phyloP scores from a whole-genome alignment of 2,888 invertebrate genomes.

The Norana najaformis region DNA sequence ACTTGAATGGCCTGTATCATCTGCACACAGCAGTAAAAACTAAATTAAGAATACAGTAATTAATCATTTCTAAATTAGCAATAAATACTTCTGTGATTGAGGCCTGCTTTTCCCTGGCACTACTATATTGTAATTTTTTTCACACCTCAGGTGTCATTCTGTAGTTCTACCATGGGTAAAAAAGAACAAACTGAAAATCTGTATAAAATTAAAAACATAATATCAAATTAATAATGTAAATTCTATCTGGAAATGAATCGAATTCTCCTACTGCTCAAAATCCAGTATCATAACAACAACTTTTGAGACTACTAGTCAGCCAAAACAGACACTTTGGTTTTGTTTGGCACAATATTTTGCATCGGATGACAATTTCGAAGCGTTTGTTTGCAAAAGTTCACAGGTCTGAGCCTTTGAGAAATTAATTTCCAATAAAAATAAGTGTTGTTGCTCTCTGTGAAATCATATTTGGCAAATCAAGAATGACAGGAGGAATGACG shows the following conservation, averaged over 20 bases:
- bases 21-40: conserved; percentile 8
- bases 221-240: neutral
- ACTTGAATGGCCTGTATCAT: conserved; percentile 33
- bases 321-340: neutral
- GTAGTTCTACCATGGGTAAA: neutral
- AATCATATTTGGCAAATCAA: conserved; percentile 13
- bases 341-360: neutral
- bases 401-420: conserved; percentile 1
- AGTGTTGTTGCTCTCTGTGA: neutral
- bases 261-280: neutral
- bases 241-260: neutral
- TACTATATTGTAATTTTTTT: neutral
- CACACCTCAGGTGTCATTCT: neutral
- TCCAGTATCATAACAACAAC: neutral
- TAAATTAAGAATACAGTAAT: neutral
- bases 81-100: neutral
- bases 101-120: neutral
- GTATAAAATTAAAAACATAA: neutral
- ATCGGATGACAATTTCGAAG: neutral
- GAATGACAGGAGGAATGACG: neutral
- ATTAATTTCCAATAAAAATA: conserved; percentile 13
- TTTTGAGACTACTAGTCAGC: neutral
- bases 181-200: neutral
- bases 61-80: neutral
- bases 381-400: neutral